A percentile compares a stretch with the other conserved stretches of the same genome.
phyloP scores from a whole-genome alignment of 1,140 invertebrate species.

The Thrips palmi region DNA sequence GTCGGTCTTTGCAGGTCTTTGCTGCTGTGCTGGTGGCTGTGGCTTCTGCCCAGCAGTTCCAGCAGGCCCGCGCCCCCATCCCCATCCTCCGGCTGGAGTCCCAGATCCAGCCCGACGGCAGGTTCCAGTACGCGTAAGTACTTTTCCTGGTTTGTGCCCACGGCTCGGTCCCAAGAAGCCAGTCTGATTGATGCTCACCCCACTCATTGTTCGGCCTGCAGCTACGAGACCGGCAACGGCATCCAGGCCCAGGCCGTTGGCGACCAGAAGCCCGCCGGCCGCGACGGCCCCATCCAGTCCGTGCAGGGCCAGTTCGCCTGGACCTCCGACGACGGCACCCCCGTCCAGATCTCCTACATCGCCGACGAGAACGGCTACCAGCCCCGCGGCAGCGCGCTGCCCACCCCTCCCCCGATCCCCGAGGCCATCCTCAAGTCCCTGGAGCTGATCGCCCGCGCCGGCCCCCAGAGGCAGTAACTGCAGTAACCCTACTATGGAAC shows the following conservation, averaged over 20 bases:
- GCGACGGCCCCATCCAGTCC: slow-evolving; percentile 22
- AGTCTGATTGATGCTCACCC: too few relatives aligned
- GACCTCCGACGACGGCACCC: slow-evolving; percentile 24
- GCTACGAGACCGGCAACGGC: slow-evolving; percentile 55
- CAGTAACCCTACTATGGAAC: too few relatives aligned
- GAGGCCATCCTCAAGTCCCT: slow-evolving; percentile 9
- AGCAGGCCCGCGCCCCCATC: too few relatives aligned
- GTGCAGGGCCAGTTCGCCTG: slow-evolving; percentile 24
- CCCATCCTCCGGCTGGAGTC: too few relatives aligned
- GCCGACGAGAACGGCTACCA: slow-evolving; percentile 46
- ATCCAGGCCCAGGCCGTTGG: slow-evolving; percentile 43
- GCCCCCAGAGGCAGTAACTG: too few relatives aligned
- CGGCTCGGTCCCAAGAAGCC: too few relatives aligned
- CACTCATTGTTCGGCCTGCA: slow-evolving; percentile 22
- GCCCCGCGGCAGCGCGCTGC: slow-evolving; percentile 34
- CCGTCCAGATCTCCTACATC: slow-evolving; percentile 31
- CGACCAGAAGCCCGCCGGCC: slow-evolving; percentile 28
- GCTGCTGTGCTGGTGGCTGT: too few relatives aligned
- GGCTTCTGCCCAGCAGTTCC: too few relatives aligned
- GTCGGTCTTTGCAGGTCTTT: too few relatives aligned
- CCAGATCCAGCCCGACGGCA: too few relatives aligned
- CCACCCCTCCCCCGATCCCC: slow-evolving; percentile 12
- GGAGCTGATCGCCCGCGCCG: slow-evolving; percentile 6
- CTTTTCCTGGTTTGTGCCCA: too few relatives aligned
- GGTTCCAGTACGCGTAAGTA: too few relatives aligned